These are phyloP conservation scores for Macroglossus sobrinus DNA, from an alignment of 2,113 vertebrate species.

Conservation along the genomic window DNA sequence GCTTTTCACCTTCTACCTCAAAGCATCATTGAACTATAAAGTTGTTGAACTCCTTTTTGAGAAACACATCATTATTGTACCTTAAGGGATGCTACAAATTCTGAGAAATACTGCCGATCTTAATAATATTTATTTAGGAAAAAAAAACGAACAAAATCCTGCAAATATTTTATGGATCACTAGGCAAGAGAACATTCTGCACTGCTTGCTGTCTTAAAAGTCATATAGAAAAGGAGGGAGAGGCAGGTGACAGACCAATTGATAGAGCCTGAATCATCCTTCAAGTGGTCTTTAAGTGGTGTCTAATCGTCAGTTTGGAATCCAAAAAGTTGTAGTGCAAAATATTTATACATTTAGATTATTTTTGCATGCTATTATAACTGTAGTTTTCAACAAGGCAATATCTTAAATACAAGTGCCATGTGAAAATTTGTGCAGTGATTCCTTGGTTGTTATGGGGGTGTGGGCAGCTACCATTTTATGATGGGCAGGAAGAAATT, in stretches of 20 bases:
- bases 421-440: background rate
- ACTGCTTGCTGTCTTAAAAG: background rate
- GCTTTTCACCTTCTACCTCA: background rate
- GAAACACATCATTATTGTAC: background rate
- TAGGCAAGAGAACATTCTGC: background rate
- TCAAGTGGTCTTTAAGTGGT: background rate
- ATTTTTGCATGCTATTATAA: background rate
- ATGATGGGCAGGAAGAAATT: background rate
- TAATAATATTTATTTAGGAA: background rate
- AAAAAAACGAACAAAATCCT: background rate
- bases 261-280: background rate
- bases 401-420: background rate
- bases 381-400: background rate
- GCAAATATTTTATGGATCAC: background rate
- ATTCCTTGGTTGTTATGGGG: background rate
- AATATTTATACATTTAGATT: background rate
- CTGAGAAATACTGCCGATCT: background rate
- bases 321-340: background rate
- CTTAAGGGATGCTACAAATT: background rate
- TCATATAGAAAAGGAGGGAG: background rate
- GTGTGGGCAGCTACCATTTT: background rate
- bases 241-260: background rate
- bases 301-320: background rate
- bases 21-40: background rate
- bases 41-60: background rate